phyloP scores from a whole-genome alignment of 2,888 invertebrate genomes.

The Nomada lathburiana region DNA sequence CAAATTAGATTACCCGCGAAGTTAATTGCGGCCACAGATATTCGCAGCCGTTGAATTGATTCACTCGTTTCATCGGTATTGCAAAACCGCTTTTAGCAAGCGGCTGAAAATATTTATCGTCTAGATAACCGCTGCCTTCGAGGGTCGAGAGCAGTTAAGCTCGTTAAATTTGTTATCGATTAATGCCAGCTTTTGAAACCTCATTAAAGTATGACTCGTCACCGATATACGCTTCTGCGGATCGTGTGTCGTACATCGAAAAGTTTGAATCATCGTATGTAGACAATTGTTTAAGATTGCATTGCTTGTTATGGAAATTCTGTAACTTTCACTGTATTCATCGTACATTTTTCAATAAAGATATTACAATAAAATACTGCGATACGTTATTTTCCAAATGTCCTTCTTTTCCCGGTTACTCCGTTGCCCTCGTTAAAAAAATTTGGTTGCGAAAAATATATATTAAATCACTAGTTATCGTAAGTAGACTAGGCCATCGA shows the following conservation, averaged over 20 bases:
- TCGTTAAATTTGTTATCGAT: constrained; percentile 66
- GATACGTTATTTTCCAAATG: too few relatives aligned
- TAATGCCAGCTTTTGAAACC: constrained; percentile 58
- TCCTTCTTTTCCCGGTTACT: too few relatives aligned
- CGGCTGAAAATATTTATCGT: constrained; percentile 58
- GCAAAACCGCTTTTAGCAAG: constrained; percentile 56
- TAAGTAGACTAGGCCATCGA: too few relatives aligned
- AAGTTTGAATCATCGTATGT: neutral
- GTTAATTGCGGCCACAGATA: constrained; percentile 32
- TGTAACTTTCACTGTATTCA: too few relatives aligned
- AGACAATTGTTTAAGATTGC: too few relatives aligned
- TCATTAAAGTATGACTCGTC: constrained; percentile 51
- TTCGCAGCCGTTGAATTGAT: constrained; percentile 40
- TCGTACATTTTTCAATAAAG: too few relatives aligned
- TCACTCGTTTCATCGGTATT: constrained; percentile 50
- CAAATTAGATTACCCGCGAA: constrained; percentile 16
- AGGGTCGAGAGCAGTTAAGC: constrained; percentile 57
- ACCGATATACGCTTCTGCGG: constrained; percentile 19
- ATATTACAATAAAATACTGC: too few relatives aligned
- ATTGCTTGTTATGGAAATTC: too few relatives aligned
- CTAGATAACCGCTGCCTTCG: constrained; percentile 53
- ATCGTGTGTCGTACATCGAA: neutral
- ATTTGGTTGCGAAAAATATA: too few relatives aligned
- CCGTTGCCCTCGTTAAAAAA: too few relatives aligned
- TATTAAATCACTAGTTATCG: too few relatives aligned